These are phyloP conservation scores for Siniperca knerii DNA, from an alignment of 2,113 vertebrate genomes.

Conservation along the genomic window DNA sequence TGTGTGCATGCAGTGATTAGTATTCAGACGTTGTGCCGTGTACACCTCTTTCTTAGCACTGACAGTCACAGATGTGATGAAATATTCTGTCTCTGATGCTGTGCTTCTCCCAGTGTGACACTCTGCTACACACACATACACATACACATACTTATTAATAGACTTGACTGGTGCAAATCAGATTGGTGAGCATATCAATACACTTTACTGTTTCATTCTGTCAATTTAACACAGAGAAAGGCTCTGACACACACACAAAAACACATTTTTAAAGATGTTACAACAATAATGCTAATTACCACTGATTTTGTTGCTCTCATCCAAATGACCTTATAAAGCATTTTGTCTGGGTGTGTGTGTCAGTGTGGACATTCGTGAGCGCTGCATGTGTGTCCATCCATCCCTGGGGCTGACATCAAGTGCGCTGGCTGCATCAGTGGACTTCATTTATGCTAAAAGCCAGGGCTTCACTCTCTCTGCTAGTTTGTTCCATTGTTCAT, in stretches of 20 bases:
- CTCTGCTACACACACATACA: neutral
- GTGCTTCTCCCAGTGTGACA: neutral
- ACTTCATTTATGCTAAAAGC: constrained; percentile 73
- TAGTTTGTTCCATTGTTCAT: constrained; percentile 70
- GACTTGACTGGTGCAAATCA: constrained; percentile 8
- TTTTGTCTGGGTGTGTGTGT: constrained; percentile 8
- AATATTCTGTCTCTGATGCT: constrained; percentile 30
- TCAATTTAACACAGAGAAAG: neutral
- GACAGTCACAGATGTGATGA: constrained; percentile 39
- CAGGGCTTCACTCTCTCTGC: constrained; percentile 46
- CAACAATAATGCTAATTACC: neutral
- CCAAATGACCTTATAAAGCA: constrained; percentile 19
- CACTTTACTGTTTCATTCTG: neutral
- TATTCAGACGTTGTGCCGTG: constrained; percentile 7
- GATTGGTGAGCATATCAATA: neutral
- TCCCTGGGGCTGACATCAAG: constrained; percentile 61
- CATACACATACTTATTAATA: neutral
- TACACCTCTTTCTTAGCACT: constrained; percentile 10
- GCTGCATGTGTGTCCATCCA: constrained; percentile 34
- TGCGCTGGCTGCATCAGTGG: constrained; percentile 64
- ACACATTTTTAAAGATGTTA: neutral
- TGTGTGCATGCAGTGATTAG: constrained; percentile 13
- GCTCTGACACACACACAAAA: neutral
- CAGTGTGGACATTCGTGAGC: constrained; percentile 22
- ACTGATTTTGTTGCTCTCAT: constrained; percentile 10